These are phyloP conservation scores for Taeniopygia guttata DNA, from an alignment of 2,797 vertebrate species.

Conservation along the genomic window DNA sequence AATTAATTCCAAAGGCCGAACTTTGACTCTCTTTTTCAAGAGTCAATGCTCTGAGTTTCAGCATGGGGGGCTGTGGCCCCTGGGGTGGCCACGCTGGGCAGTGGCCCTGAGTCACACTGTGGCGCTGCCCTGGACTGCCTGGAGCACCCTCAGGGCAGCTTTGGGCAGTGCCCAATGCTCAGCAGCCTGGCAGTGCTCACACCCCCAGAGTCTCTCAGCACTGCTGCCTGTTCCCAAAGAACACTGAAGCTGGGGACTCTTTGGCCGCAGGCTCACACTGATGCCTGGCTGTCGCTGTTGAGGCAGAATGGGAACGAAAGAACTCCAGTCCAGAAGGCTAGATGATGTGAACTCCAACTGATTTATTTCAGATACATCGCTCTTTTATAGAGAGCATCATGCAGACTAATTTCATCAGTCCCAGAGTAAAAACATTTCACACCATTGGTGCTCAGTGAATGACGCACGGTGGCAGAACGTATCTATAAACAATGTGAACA, in stretches of 20 bases:
- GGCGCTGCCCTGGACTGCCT: not conserved
- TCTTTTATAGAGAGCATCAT: too few species aligned
- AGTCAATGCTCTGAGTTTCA: not conserved
- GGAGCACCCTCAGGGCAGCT: not conserved
- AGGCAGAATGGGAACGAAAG: too few species aligned
- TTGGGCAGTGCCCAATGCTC: not conserved
- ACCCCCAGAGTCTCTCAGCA: not conserved
- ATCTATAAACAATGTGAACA: too few species aligned
- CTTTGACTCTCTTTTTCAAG: not conserved
- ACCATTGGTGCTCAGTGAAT: too few species aligned
- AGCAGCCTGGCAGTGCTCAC: not conserved
- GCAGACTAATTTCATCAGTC: too few species aligned
- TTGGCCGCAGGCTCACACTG: not conserved
- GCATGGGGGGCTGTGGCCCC: fast-evolving
- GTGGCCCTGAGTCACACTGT: fast-evolving
- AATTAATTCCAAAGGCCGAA: not conserved
- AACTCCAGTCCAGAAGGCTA: too few species aligned
- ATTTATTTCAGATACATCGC: too few species aligned
- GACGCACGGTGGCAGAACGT: too few species aligned
- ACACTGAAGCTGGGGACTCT: not conserved
- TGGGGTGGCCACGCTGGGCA: not conserved
- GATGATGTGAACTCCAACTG: too few species aligned
- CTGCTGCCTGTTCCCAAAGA: not conserved
- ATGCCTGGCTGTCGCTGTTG: too few species aligned
- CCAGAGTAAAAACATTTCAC: too few species aligned